Percentiles rank a stretch among this genome's conserved stretches.
These are phyloP conservation scores for Gila robusta DNA, from an alignment of 2,797 vertebrate species.

Conservation along the genomic window DNA sequence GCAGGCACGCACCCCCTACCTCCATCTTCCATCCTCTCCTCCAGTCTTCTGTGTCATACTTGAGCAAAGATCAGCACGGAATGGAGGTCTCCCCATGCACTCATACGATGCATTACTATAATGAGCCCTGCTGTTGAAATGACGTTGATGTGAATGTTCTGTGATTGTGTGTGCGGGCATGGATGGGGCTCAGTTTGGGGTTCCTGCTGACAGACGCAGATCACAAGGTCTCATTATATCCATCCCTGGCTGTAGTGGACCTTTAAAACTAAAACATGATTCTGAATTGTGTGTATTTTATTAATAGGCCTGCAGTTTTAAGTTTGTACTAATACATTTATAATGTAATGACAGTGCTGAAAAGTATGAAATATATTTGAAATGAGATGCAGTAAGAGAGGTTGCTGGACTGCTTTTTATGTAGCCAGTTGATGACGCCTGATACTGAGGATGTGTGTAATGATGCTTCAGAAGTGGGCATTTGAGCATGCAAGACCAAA, in stretches of 20 bases:
- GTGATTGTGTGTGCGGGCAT: background rate
- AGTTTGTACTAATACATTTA: slow-evolving; percentile 56
- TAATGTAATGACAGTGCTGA: slow-evolving; percentile 61
- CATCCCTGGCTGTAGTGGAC: slow-evolving; percentile 3
- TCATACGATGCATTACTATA: background rate
- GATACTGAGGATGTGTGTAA: slow-evolving; percentile 8
- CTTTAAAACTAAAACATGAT: slow-evolving; percentile 16
- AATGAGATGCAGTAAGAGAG: background rate
- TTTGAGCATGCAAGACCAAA: slow-evolving; percentile 29
- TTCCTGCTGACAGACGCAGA: background rate
- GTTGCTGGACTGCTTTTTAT: slow-evolving; percentile 25
- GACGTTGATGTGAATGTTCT: slow-evolving; percentile 22
- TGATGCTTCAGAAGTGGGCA: slow-evolving; percentile 7
- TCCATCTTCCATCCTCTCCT: slow-evolving; percentile 11
- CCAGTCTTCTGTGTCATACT: background rate
- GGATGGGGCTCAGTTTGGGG: background rate
- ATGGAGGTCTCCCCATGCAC: background rate
- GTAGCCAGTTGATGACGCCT: background rate
- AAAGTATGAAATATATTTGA: slow-evolving; percentile 44
- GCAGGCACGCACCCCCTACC: slow-evolving; percentile 3
- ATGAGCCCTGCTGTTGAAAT: slow-evolving; percentile 28
- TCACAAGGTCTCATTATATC: background rate
- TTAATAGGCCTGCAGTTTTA: slow-evolving; percentile 59
- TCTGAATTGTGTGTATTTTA: slow-evolving; percentile 58
- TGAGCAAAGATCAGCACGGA: slow-evolving; percentile 25